These are phyloP conservation scores for Meteorus cinctellus DNA, from an alignment of 2,888 invertebrate species.

Conservation along the genomic window DNA sequence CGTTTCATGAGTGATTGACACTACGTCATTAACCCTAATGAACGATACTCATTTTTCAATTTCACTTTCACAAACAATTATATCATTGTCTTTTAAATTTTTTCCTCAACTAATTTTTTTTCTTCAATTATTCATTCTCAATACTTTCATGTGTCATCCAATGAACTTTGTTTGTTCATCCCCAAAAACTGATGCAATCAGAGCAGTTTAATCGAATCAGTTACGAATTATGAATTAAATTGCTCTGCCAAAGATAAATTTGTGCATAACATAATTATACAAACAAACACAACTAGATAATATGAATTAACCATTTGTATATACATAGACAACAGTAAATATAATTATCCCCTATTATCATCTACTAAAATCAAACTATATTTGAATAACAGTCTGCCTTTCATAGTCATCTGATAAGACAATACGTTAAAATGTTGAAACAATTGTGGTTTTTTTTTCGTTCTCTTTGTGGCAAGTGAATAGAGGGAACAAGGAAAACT, in stretches of 20 bases:
- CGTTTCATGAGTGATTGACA: neutral
- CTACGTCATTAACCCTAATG: neutral
- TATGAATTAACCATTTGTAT: neutral
- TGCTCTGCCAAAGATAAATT: too few relatives aligned
- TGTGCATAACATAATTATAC: too few relatives aligned
- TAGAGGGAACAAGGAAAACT: slow-evolving; percentile 18
- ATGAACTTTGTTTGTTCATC: too few relatives aligned
- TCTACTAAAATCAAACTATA: slow-evolving; percentile 53
- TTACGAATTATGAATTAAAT: too few relatives aligned
- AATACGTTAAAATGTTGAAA: slow-evolving; percentile 51
- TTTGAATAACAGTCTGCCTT: slow-evolving; percentile 49
- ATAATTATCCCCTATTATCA: slow-evolving; percentile 46
- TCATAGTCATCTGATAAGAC: slow-evolving; percentile 56
- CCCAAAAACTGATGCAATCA: too few relatives aligned
- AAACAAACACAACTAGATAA: neutral
- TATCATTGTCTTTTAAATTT: neutral
- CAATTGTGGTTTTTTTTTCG: neutral
- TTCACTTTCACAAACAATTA: neutral
- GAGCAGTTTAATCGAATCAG: too few relatives aligned
- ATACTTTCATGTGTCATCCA: neutral
- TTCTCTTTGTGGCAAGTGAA: neutral
- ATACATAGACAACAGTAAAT: slow-evolving; percentile 46
- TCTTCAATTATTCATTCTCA: neutral
- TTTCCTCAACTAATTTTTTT: neutral
- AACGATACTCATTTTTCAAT: neutral